Evolutionary conservation across 2,888 invertebrate genomes (phyloP).

Genomic region (Eupeodes luniger): DNA sequence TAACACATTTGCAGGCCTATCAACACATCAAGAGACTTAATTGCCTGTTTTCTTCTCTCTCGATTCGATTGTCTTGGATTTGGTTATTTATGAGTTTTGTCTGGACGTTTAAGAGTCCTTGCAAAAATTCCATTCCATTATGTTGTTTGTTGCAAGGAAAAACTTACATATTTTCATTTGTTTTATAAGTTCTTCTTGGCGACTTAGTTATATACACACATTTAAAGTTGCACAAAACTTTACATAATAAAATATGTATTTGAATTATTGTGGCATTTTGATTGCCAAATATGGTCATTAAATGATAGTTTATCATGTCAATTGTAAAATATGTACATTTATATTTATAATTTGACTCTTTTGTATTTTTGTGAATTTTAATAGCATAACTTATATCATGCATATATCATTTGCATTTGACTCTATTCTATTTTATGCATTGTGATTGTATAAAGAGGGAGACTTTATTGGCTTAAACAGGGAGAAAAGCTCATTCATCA

Average conservation of each 20-base stretch:
- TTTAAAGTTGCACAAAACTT: constrained; percentile 75
- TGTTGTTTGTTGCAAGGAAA: constrained; percentile 1
- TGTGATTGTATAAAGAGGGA: background rate
- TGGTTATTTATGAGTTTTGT: constrained; percentile 41
- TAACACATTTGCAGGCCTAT: constrained; percentile 58
- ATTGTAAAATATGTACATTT: constrained; percentile 16
- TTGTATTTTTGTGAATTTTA: background rate
- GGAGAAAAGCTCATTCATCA: constrained; percentile 25
- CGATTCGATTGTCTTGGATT: constrained; percentile 41
- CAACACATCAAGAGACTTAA: constrained; percentile 26
- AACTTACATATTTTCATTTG: background rate
- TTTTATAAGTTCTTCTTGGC: constrained; percentile 22
- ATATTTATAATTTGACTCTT: constrained; percentile 16
- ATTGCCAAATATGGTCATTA: constrained; percentile 83
- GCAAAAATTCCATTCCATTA: constrained; percentile 19
- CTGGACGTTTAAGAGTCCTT: background rate
- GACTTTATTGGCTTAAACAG: constrained; percentile 34
- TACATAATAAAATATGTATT: constrained; percentile 56
- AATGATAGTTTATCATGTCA: constrained; percentile 82
- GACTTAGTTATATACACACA: background rate
- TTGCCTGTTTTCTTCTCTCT: constrained; percentile 45
- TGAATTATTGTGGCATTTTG: constrained; percentile 77
- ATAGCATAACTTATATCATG: background rate
- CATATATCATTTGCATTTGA: constrained; percentile 38
- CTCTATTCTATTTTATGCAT: constrained; percentile 20